These are phyloP conservation scores for Tetheella fluctuosa DNA, from an alignment of 2,888 invertebrate genomes.

Conservation along the genomic window DNA sequence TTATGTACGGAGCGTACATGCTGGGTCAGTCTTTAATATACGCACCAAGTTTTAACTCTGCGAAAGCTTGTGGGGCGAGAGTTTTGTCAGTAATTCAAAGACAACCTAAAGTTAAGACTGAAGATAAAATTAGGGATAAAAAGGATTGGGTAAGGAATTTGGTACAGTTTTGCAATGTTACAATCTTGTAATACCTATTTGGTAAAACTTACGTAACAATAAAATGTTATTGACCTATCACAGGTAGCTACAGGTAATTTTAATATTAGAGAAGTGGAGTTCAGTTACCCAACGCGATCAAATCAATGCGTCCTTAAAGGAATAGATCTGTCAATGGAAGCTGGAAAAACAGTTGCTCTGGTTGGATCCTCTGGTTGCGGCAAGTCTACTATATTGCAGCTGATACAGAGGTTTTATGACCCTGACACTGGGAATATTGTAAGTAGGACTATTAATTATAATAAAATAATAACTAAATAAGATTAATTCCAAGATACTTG, in stretches of 20 bases:
- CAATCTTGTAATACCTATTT: too few species aligned
- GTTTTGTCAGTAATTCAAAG: conserved; percentile 65
- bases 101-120: conserved; percentile 63
- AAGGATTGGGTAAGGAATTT: conserved; percentile 64
- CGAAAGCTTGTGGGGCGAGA: conserved; percentile 78
- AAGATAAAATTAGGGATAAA: conserved; percentile 59
- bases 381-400: conserved; percentile 91
- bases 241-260: conserved; percentile 87
- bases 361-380: conserved; percentile 91
- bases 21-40: conserved; percentile 90
- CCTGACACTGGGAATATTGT: conserved; percentile 85
- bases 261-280: conserved; percentile 87
- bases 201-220: too few species aligned
- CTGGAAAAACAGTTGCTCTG: conserved; percentile 90
- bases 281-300: conserved; percentile 92
- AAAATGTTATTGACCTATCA: conserved; percentile 10
- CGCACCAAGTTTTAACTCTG: conserved; percentile 90
- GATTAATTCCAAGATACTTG: neutral
- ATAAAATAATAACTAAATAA: too few species aligned
- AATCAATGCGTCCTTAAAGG: conserved; percentile 88
- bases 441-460: conserved; percentile 37
- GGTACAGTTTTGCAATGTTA: neutral
- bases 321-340: conserved; percentile 85
- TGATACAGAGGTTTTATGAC: conserved; percentile 92
- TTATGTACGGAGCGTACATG: conserved; percentile 92